Evolutionary conservation across 2,797 vertebrate genomes (phyloP).

Genomic region (Falco naumanni): DNA sequence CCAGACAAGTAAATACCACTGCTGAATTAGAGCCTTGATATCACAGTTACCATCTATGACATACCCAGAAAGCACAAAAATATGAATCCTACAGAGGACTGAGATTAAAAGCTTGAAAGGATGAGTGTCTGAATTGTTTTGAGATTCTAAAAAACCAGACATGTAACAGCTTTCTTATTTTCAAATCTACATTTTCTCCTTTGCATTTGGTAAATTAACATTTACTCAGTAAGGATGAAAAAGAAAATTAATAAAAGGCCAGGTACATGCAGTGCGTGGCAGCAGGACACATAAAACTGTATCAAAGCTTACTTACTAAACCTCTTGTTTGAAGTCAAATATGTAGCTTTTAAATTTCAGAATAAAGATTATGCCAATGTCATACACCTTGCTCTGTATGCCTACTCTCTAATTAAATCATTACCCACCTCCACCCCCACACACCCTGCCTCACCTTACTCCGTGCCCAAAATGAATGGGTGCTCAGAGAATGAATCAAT

Average conservation of each 20-base stretch:
- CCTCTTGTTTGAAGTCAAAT: neutral
- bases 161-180: neutral
- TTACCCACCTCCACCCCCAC: neutral
- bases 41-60: neutral
- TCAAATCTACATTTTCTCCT: constrained; percentile 23
- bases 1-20: neutral
- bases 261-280: neutral
- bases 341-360: neutral
- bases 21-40: neutral
- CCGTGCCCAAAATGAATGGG: neutral
- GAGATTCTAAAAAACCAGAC: neutral
- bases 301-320: neutral
- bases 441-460: neutral
- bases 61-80: neutral
- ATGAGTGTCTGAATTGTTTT: neutral
- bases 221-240: neutral
- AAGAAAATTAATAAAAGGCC: neutral
- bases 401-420: constrained; percentile 27
- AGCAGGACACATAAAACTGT: neutral
- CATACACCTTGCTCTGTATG: neutral
- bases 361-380: neutral
- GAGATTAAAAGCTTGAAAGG: neutral
- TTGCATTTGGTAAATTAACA: neutral
- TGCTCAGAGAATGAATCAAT: constrained; percentile 39
- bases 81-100: neutral